Evolutionary conservation across 2,888 invertebrate species (phyloP).

Genomic region (Dichetophora obliterata): DNA sequence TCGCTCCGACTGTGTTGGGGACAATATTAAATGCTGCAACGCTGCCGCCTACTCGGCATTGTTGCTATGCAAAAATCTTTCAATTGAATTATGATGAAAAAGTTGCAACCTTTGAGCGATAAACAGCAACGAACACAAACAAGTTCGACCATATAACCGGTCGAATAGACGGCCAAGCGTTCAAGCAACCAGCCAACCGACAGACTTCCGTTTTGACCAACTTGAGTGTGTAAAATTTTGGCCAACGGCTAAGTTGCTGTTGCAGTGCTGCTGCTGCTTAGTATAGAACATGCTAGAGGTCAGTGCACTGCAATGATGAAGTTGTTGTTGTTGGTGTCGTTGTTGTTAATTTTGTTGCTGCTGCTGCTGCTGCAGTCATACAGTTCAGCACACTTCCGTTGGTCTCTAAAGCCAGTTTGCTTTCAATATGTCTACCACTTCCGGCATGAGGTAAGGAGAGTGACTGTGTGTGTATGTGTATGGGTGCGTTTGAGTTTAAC

Average conservation of each 20-base stretch:
- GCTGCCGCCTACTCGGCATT: neutral
- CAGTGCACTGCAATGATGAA: neutral
- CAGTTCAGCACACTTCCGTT: slow-evolving; percentile 1
- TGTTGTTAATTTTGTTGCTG: neutral
- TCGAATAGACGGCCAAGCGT: neutral
- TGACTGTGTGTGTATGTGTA: neutral
- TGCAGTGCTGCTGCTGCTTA: neutral
- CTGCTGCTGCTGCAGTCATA: neutral
- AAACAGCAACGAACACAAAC: neutral
- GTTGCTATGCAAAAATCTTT: neutral
- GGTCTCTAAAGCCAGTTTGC: neutral
- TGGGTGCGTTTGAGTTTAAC: neutral
- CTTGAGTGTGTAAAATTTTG: slow-evolving; percentile 12
- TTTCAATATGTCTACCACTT: slow-evolving; percentile 25
- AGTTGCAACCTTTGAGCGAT: slow-evolving; percentile 13
- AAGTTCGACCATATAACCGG: neutral
- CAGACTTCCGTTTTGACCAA: neutral
- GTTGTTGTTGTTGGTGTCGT: slow-evolving; percentile 7
- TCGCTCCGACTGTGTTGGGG: neutral
- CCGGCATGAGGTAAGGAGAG: neutral
- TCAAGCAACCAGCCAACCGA: neutral
- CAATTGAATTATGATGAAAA: slow-evolving; percentile 16
- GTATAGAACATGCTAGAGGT: neutral
- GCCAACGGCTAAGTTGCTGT: neutral
- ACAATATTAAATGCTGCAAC: neutral